Percentiles rank a stretch among this genome's conserved stretches.
Evolutionary conservation across 2,113 vertebrate species (phyloP).

Genomic region (Gadus chalcogrammus): DNA sequence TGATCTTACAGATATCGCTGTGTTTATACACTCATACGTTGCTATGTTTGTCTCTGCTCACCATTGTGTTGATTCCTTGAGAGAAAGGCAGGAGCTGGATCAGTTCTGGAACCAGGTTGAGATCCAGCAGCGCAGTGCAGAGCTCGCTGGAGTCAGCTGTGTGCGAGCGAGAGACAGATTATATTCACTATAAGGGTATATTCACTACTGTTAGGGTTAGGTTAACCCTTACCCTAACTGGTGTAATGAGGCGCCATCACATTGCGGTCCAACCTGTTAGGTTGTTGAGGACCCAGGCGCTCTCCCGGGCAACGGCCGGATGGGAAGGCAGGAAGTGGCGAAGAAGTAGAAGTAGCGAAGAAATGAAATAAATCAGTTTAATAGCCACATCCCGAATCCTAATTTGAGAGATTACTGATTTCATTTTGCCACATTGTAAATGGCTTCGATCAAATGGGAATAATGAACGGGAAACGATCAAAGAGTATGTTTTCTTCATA

Average conservation of each 20-base stretch:
- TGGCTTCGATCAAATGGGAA: neutral
- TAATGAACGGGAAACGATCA: neutral
- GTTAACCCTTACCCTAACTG: no score
- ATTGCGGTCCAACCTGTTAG: conserved; percentile 78
- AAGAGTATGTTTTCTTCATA: neutral
- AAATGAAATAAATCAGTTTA: neutral
- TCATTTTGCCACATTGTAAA: neutral
- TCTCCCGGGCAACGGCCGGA: conserved; percentile 79
- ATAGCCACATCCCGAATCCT: no score
- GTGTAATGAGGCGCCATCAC: no score
- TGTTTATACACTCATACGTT: neutral
- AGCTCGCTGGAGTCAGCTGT: conserved; percentile 70
- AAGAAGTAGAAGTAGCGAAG: neutral
- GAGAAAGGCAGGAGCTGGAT: conserved; percentile 81
- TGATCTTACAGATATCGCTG: neutral
- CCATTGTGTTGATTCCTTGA: conserved; percentile 78
- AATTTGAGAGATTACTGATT: no score
- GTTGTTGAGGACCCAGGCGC: conserved; percentile 92
- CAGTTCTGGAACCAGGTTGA: conserved; percentile 79
- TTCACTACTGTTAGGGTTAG: no score
- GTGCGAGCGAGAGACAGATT: neutral
- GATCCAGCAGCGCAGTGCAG: conserved; percentile 78
- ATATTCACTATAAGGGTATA: no score
- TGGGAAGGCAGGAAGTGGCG: conserved; percentile 72
- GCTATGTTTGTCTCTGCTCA: conserved; percentile 49